Base-by-base conservation (phyloP, 2,797 vertebrate genomes). In the Lithobates pipiens region DNA sequence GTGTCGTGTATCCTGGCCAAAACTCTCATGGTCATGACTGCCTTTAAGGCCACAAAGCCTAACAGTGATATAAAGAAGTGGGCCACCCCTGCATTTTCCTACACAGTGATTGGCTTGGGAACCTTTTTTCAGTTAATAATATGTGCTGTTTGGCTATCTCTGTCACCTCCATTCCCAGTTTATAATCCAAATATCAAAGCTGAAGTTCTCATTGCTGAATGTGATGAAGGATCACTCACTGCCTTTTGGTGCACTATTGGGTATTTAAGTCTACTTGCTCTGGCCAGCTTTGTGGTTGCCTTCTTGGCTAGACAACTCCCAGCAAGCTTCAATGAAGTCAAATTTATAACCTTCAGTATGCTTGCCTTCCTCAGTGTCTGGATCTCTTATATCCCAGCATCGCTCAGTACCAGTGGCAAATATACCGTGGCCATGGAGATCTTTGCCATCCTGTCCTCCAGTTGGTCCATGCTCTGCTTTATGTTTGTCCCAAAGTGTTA, bases 291-390 rank as follows among this genome's bases (percentile, higher is more conserved):
- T 61, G 36, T 80, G 27, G 77, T 76, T 29, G 86, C 86, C n/a
- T 87, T 80, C 27, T 57, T 84, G 18, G 10, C 76, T 7, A 87
- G 86, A 54, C 36, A 63, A 4, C 82, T 89, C 39, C 88, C 85
- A 32, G 72, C 74, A n/a, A 85, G n/a, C 32, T 89, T 85, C 61
- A 89, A 77, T 54, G 83, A 88, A 34, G 80, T 86, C 32, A 83
- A 74, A 29, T 88, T 61, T 32, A 87, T 87, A 65, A 87, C 85
- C 3, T 88, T 88, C 65, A 87, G 85, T 65, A 88, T 87, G 85
- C 18, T 86, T 50, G 80, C 80, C 34, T 86, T 82, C 25, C 70
- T 83, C n/a, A 75, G 70, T 69, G 77, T 85, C 5, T 88, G 82
- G 86, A 23, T 85, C 27, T 76, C 86, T 10, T 87, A 78, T 72